Percentiles rank a stretch among this genome's conserved stretches.
Evolutionary conservation across 2,113 vertebrate species (phyloP).

Genomic region (Eurystomus gularis): DNA sequence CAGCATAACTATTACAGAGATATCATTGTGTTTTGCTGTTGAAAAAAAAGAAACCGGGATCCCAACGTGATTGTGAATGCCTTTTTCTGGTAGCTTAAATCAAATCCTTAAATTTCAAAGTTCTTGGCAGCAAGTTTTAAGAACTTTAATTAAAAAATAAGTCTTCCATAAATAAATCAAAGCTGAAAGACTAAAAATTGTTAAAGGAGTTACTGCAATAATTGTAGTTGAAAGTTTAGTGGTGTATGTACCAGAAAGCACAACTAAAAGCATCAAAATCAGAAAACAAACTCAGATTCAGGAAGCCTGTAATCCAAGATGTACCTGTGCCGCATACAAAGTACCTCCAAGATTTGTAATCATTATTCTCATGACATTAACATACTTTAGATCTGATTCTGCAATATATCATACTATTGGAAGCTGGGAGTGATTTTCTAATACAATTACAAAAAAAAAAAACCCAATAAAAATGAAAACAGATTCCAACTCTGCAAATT

Average conservation of each 20-base stretch:
- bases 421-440: background rate
- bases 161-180: conserved; percentile 22
- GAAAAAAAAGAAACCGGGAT: conserved; percentile 36
- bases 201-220: conserved; percentile 3
- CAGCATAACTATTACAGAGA: conserved; percentile 49
- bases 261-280: background rate
- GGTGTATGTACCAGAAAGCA: background rate
- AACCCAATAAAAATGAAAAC: background rate
- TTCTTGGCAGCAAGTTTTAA: conserved; percentile 51
- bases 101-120: conserved; percentile 49
- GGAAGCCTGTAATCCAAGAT: background rate
- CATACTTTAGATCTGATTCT: conserved; percentile 8
- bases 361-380: background rate
- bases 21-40: conserved; percentile 16
- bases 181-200: background rate
- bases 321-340: conserved; percentile 1
- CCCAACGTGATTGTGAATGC: conserved; percentile 1
- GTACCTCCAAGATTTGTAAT: background rate
- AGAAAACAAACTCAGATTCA: conserved; percentile 10
- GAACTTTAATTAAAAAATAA: conserved; percentile 56
- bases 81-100: conserved; percentile 52
- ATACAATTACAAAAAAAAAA: background rate
- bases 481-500: background rate
- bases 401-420: background rate
- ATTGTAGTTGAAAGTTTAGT: background rate